These are phyloP conservation scores for Trematomus loennbergii DNA, from an alignment of 2,113 vertebrate genomes.

Conservation along the genomic window DNA sequence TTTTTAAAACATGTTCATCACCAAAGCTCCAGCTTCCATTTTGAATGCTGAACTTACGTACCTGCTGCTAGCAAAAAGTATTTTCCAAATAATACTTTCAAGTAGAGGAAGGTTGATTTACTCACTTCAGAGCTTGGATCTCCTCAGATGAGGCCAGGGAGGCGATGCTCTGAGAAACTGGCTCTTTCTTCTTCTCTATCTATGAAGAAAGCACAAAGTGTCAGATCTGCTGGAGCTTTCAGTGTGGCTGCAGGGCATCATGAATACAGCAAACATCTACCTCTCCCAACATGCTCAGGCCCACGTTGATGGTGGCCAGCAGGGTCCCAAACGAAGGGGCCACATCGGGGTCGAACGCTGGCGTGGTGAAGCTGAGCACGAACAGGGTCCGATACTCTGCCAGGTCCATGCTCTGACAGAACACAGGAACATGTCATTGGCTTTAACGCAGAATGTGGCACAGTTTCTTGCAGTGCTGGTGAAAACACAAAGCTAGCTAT, in stretches of 20 bases:
- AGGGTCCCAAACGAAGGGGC: constrained; percentile 98
- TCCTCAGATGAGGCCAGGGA: constrained; percentile 90
- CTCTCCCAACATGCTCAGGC: constrained; percentile 95
- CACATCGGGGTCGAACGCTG: constrained; percentile 94
- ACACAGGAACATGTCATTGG: background rate
- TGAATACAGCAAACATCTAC: constrained; percentile 64
- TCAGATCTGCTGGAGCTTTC: background rate
- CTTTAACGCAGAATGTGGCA: no score
- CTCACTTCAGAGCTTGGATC: constrained; percentile 93
- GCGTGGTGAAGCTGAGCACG: constrained; percentile 94
- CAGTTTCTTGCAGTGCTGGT: background rate
- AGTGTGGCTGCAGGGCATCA: background rate
- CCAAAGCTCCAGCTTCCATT: no score
- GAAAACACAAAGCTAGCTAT: background rate
- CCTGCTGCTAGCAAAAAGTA: background rate
- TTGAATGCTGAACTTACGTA: no score
- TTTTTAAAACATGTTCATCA: no score
- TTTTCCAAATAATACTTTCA: background rate
- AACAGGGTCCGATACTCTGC: constrained; percentile 94
- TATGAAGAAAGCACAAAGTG: constrained; percentile 51
- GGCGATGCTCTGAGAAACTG: constrained; percentile 84
- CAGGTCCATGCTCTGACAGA: constrained; percentile 91
- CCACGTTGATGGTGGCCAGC: constrained; percentile 95
- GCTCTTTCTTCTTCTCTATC: constrained; percentile 98
- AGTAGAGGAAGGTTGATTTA: background rate